phyloP scores from a whole-genome alignment of 2,888 invertebrate genomes.

The Ernsta delagoae region DNA sequence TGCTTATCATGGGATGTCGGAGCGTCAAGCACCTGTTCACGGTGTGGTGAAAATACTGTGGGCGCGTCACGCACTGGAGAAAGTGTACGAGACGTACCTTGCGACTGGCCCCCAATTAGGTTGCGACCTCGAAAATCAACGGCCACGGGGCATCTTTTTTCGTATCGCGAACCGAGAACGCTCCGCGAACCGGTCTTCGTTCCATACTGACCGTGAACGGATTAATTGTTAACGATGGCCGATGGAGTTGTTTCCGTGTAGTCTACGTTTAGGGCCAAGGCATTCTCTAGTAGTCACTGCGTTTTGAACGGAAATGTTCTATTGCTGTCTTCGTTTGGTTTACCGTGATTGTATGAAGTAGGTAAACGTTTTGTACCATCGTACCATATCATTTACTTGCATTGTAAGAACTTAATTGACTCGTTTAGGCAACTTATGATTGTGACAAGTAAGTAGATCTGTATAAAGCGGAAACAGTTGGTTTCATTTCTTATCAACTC shows the following conservation, averaged over 20 bases:
- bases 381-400: too few relatives aligned
- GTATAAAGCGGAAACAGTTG: too few relatives aligned
- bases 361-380: too few relatives aligned
- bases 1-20: constrained; percentile 53
- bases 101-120: constrained; percentile 79
- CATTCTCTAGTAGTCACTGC: too few relatives aligned
- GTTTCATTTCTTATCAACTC: constrained; percentile 7
- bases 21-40: constrained; percentile 53
- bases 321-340: too few relatives aligned
- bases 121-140: constrained; percentile 78
- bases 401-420: too few relatives aligned
- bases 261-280: constrained; percentile 1
- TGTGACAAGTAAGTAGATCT: too few relatives aligned
- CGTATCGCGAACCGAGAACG: constrained; percentile 49
- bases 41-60: constrained; percentile 66
- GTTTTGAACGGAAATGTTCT: too few relatives aligned
- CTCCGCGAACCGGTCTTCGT: constrained; percentile 54
- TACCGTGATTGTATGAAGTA: too few relatives aligned
- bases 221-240: constrained; percentile 34
- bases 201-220: constrained; percentile 44
- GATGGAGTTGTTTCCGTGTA: constrained; percentile 28
- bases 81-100: constrained; percentile 77
- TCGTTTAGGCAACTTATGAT: too few relatives aligned
- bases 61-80: constrained; percentile 78
- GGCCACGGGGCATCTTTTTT: constrained; percentile 67